Base-by-base conservation (phyloP, 2,113 vertebrate species). In the Probosciger aterrimus region DNA sequence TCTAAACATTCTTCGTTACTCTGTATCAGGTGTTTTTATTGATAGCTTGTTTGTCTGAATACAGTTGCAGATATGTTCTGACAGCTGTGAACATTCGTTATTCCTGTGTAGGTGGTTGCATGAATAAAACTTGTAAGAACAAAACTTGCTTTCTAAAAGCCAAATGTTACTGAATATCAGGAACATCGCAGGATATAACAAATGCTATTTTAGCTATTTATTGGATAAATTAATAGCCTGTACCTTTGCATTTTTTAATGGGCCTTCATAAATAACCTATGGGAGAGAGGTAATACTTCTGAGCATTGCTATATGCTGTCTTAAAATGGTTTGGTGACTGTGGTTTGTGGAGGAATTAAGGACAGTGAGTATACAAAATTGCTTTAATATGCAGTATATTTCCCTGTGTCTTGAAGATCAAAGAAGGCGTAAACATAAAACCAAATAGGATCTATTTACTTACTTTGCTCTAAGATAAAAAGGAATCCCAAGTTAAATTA, bases 101-200 rank as follows among this genome's bases (percentile, higher is more conserved):
- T 96, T 94, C 75, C 67, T 80, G 31, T 84, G 64, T 85, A 85
- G 33, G n/a, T 96, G 86, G 95, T 64, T 96, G 79, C 63, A 83
- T 27, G 53, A 80, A 10, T 9, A 35, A 35, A 59, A 35, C 33
- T 59, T 35, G 9, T 35, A 59, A 96, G 88, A 96, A 53, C 49
- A 90, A 94, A 90, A 55, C 47, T 88, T 94, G 88, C 63, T 41
- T 96, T 95, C 74, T 93, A 92, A 97, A 94, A 92, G 24, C 50
- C 11, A 85, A 39, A 69, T 27, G 46, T 39, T 79, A 39, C 24
- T 59, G 76, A 85, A 52, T 64, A 50, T 52, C 50, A 55, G 24
- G 41, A 68, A 44, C 80, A 73, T 30, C 81, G 25, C 86, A 75
- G 94, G 93, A 83, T 88, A 76, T 73, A 82, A 75, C 41, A 86